phyloP scores from a whole-genome alignment of 2,797 vertebrate species.

The Pristis pectinata region DNA sequence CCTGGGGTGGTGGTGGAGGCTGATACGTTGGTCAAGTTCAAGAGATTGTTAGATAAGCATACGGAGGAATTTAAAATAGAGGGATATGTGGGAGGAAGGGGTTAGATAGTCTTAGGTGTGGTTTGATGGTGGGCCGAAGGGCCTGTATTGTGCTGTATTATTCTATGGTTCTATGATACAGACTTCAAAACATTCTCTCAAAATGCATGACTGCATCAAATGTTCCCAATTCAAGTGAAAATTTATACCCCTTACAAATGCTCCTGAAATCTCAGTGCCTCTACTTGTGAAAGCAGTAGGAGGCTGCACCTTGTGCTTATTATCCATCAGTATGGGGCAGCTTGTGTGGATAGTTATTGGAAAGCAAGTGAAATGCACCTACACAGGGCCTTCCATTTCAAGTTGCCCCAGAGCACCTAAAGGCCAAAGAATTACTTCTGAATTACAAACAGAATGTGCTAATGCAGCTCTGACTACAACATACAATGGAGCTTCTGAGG shows the following conservation, averaged over 20 bases:
- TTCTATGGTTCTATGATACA: no score
- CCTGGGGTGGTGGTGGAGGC: no score
- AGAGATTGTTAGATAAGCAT: no score
- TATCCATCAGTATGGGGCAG: background rate
- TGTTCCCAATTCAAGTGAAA: background rate
- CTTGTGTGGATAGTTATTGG: background rate
- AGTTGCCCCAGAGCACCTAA: background rate
- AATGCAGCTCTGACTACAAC: background rate
- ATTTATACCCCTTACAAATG: background rate
- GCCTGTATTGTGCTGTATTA: no score
- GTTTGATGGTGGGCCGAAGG: no score
- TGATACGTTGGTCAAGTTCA: no score
- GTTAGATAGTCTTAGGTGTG: no score
- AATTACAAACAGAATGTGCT: background rate
- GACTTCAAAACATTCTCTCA: background rate
- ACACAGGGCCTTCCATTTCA: background rate
- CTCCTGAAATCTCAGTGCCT: background rate
- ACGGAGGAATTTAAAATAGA: no score
- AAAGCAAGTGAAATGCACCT: background rate
- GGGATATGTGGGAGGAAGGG: no score
- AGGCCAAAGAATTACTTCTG: background rate
- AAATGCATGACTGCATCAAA: background rate
- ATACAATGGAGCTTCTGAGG: background rate
- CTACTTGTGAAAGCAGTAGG: background rate
- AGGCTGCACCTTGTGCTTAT: background rate